Evolutionary conservation across 1,140 invertebrate species (phyloP).

Genomic region (Colletes latitarsis): DNA sequence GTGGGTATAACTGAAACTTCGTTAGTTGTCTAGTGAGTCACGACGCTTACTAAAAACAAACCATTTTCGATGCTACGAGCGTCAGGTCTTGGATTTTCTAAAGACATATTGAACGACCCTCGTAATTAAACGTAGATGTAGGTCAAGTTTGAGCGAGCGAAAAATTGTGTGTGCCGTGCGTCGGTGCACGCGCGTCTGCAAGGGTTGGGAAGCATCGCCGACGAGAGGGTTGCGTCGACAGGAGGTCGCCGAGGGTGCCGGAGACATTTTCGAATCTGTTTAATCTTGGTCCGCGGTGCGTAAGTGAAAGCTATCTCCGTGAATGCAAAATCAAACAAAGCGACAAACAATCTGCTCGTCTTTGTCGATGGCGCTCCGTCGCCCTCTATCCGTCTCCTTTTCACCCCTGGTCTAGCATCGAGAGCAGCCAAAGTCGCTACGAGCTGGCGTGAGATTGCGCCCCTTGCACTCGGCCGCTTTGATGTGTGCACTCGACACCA

Average conservation of each 20-base stretch:
- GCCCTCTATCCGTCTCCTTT: slow-evolving; percentile 2
- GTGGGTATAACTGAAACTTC: too few relatives aligned
- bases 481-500: slow-evolving; percentile 69
- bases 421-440: slow-evolving; percentile 54
- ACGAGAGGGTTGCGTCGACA: slow-evolving; percentile 35
- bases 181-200: slow-evolving; percentile 21
- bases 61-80: too few relatives aligned
- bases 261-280: slow-evolving; percentile 81
- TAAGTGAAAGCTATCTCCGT: slow-evolving; percentile 81
- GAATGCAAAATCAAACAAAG: slow-evolving; percentile 81
- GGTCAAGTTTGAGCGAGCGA: slow-evolving; percentile 25
- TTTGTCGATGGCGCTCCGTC: neutral
- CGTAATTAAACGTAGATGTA: slow-evolving; percentile 29
- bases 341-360: slow-evolving; percentile 75
- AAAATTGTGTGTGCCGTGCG: neutral
- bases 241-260: slow-evolving; percentile 58
- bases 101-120: too few relatives aligned
- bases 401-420: slow-evolving; percentile 33
- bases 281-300: slow-evolving; percentile 78
- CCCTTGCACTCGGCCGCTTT: slow-evolving; percentile 62
- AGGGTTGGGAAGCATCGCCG: slow-evolving; percentile 7
- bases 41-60: too few relatives aligned
- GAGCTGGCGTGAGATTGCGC: slow-evolving; percentile 58
- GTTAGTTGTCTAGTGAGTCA: too few relatives aligned
- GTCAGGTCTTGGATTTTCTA: too few relatives aligned